Conservation (phyloP, 2,113 vertebrate species). For the Ovis aries region ARS-UI_Ramb_v3.0 NC_056054.1:275467001-275467500, state of each 20-base stretch:
- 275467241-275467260: not conserved
- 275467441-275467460: slow-evolving; percentile 49
- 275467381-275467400: slow-evolving; percentile 48
- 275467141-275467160: not conserved
- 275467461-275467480: slow-evolving; percentile 75
- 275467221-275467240: not conserved
- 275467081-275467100: not conserved
- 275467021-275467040: not conserved
- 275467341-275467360: not conserved
- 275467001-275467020: not conserved
- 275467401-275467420: slow-evolving; percentile 38
- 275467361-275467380: slow-evolving; percentile 49
- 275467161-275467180: not conserved
- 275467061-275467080: not conserved
- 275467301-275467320: not conserved
- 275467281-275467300: not conserved
- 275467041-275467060: not conserved
- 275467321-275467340: not conserved
- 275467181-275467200: not conserved
- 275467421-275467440: slow-evolving; percentile 25
- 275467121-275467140: not conserved
- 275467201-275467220: not conserved
- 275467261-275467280: not conserved
- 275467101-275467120: not conserved
- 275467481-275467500: slow-evolving; percentile 71